Base-by-base conservation (phyloP, 2,797 vertebrate genomes). In the Bufotes viridis region DNA sequence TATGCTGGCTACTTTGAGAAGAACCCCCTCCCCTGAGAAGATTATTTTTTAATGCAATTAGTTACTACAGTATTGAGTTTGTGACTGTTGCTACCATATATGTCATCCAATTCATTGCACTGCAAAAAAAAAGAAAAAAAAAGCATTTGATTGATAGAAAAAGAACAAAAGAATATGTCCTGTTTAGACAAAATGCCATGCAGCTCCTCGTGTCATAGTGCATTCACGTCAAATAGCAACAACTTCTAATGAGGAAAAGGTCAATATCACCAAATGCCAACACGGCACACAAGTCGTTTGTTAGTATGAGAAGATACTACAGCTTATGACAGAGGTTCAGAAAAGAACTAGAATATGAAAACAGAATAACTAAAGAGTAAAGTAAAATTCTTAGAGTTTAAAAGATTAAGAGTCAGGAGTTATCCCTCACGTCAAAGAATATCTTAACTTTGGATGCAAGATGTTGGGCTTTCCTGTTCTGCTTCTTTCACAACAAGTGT, bases 191-290 rank as follows among this genome's bases (percentile, higher is more conserved):
- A 78, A 55, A 55, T n/a, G 53, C 74, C 74, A 76, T 24, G 51
- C 11, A 15, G 74, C 22, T 78, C 42, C 42, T 75, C 11, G 13
- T 75, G 18, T 12, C 72, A 78, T 13, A 14, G 22, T 55, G 55
- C 12, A 78, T 78, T 78, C 18, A 13, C 51, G 24, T 53, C 74
- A 42, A 9, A 70, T 26, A 13, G 49, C 24, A 51, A 55, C 49
- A 78, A 24, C 22, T 78, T 24, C 74, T 55, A 78, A 75, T 75
- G 42, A 75, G 72, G 42, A 78, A 55, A 78, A 78, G 49, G 74
- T 53, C 74, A 78, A 78, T 55, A 78, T 78, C 49, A 7, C 74
- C 55, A 78, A 78, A 78, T 78, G 49, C 74, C 74, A 78, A 55
- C 22, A 53, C 1, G 1, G 12, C 72, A 55, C 18, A 78, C 49